Evolutionary conservation across 2,113 vertebrate genomes (phyloP).

Genomic region (Cyrtonyx montezumae): DNA sequence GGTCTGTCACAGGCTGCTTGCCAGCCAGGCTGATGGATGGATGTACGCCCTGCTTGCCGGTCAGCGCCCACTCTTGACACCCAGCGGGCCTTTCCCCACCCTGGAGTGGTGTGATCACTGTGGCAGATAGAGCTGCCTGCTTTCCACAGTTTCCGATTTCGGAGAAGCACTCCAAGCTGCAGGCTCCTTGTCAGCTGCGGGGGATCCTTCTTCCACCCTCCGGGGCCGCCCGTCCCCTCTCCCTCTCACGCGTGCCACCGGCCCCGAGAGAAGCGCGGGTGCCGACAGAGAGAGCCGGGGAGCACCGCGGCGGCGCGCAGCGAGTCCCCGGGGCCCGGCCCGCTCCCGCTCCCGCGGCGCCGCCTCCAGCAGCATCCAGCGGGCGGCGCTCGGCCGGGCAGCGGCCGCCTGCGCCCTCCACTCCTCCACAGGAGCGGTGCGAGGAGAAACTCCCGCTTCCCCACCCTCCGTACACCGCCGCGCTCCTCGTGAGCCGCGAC

Average conservation of each 20-base stretch:
- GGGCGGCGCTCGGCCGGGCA: neutral
- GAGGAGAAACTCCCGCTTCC: neutral
- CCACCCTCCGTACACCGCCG: neutral
- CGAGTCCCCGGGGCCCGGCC: neutral
- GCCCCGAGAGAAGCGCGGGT: too few species aligned
- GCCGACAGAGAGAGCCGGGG: too few species aligned
- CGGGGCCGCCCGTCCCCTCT: neutral
- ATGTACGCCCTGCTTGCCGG: neutral
- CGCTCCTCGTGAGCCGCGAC: neutral
- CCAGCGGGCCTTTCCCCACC: neutral
- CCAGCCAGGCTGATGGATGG: neutral
- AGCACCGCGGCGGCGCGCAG: neutral
- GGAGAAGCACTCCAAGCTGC: neutral
- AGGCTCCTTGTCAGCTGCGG: neutral
- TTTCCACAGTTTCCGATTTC: neutral
- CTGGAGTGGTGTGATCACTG: accelerated
- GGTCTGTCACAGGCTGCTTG: neutral
- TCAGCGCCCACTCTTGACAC: accelerated
- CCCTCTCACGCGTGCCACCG: neutral
- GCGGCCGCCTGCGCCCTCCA: neutral
- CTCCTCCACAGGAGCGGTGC: neutral
- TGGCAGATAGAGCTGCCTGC: neutral
- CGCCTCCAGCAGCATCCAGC: neutral
- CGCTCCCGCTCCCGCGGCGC: neutral
- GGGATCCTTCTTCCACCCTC: neutral